These are phyloP conservation scores for Heliconius melpomene DNA, from an alignment of 1,140 invertebrate species.

Conservation along the genomic window DNA sequence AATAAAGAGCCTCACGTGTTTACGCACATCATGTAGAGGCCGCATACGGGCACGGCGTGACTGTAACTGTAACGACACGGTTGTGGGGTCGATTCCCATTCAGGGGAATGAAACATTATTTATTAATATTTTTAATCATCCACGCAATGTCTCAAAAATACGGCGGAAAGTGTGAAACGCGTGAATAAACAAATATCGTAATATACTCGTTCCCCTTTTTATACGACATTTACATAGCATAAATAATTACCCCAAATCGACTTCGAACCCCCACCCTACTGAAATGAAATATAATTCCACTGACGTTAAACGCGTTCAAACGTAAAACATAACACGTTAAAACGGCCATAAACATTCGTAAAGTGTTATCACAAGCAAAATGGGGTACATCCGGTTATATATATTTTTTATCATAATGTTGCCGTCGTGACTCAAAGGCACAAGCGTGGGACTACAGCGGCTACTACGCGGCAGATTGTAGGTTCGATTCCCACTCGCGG, in stretches of 20 bases:
- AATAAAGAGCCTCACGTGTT: too few relatives aligned
- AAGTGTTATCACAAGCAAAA: not conserved
- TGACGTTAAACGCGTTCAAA: not conserved
- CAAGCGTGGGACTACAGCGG: too few relatives aligned
- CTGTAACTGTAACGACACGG: too few relatives aligned
- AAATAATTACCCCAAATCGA: not conserved
- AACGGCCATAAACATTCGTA: not conserved
- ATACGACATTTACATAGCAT: not conserved
- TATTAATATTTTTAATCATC: too few relatives aligned
- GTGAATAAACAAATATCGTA: too few relatives aligned
- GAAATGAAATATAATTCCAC: not conserved
- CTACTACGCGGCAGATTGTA: too few relatives aligned
- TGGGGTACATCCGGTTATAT: not conserved
- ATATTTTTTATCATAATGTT: not conserved
- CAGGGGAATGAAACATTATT: not conserved
- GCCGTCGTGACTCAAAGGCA: not conserved
- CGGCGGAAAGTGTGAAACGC: not conserved
- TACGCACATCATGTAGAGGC: too few relatives aligned
- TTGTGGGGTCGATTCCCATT: too few relatives aligned
- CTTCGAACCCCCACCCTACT: not conserved
- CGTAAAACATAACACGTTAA: conserved; percentile 6
- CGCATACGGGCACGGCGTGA: too few relatives aligned
- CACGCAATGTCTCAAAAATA: not conserved
- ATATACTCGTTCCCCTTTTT: not conserved
- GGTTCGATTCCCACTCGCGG: not conserved